Evolutionary conservation across 2,113 vertebrate genomes (phyloP), one percentile per base, ranked within the genome.

Genomic region (Genyomyrus donnyi): DNA sequence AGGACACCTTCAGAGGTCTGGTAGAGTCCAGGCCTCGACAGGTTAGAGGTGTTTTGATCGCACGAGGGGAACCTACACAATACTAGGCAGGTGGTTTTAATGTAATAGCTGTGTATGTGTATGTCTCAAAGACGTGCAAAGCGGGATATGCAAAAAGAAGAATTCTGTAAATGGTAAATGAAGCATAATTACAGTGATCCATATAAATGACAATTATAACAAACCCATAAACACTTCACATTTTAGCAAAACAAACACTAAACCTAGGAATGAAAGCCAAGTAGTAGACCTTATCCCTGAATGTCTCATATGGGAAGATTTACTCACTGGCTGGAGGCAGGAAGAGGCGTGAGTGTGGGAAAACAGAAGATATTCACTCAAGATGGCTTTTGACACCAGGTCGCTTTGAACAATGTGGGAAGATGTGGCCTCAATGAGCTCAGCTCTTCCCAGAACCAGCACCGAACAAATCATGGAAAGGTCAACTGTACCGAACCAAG

Each of bases 381-480:
- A 49, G 84, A 27, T 86, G 84, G 24, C 45, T 86, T 86, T 86
- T 86, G 46, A 48, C 84, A 49, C 84, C 24, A 86, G 46, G 84
- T 27, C 13, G 7, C 84, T 49, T 31, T 27, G 48, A 86, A 49
- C 84, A 48, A 86, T 27, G 84, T 86, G 46, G 84, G 84, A 50
- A 50, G 84, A 86, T 50, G 84, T 49, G 48, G 84, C 74, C 17
- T 35, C 17, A 7, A n/a, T 42, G 74, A 42, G 42, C 45, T 49
- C 48, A 50, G 24, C 45, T 86, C 48, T 86, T 50, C 84, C 46
- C 84, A 86, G 84, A 86, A 50, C 45, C 48, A n/a, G 84, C 84
- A 86, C 46, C 48, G 9, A 86, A 31, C 45, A 49, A 49, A 50
- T 21, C 45, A 27, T n/a, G 24, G 46, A 50, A n/a, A 5, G 48